Evolutionary conservation across 92 coral and sea anemone species (phyloP).

Genomic region (Actinernus sp.): DNA sequence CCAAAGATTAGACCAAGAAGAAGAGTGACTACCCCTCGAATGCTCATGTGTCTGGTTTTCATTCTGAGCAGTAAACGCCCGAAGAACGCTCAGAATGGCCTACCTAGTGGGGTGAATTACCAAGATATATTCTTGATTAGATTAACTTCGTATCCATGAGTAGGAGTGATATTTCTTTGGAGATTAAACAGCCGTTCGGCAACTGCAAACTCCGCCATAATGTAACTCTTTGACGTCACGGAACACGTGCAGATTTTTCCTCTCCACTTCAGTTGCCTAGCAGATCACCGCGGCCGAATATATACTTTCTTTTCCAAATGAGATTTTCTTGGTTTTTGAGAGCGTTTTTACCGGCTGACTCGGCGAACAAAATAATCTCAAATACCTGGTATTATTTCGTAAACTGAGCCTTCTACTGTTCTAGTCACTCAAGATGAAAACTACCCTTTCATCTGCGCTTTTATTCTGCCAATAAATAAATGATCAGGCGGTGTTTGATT

Average conservation of each 20-base stretch:
- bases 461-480: background rate
- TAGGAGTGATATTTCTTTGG: background rate
- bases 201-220: background rate
- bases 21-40: constrained; percentile 76
- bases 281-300: background rate
- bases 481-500: background rate
- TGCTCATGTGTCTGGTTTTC: constrained; percentile 80
- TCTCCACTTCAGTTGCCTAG: constrained; percentile 24
- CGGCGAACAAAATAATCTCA: background rate
- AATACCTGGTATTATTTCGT: background rate
- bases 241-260: constrained; percentile 25
- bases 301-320: background rate
- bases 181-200: background rate
- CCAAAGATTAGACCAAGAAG: constrained; percentile 80
- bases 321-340: background rate
- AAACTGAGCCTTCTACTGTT: background rate
- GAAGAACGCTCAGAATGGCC: background rate
- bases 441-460: background rate
- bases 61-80: constrained; percentile 6
- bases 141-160: background rate
- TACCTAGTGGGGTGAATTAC: background rate
- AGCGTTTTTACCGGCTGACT: background rate
- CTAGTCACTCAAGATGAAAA: too few relatives aligned
- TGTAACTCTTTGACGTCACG: constrained; percentile 33
- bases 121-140: background rate